phyloP scores from a whole-genome alignment of 2,888 invertebrate genomes.

The Noctua comes region DNA sequence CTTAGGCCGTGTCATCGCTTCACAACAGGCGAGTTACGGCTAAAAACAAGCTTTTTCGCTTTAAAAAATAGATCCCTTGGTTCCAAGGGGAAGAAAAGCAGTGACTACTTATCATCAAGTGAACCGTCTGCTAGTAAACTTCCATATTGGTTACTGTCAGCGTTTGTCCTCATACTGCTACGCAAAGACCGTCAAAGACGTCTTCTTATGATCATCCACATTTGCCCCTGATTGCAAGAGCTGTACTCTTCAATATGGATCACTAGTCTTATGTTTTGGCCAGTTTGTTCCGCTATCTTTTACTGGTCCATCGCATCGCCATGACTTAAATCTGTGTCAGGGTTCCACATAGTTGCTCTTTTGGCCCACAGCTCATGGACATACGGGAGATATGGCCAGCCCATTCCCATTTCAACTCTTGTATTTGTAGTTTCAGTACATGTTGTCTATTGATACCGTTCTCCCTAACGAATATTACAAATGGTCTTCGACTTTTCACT shows the following conservation, averaged over 20 bases:
- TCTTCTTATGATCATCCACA: background rate
- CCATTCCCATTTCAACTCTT: background rate
- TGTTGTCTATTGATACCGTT: background rate
- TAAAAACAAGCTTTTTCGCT: too few species aligned
- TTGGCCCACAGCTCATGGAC: background rate
- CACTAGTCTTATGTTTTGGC: background rate
- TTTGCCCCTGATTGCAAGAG: background rate
- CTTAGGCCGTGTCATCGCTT: too few species aligned
- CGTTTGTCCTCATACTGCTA: background rate
- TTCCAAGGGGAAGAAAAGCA: background rate
- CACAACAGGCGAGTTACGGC: too few species aligned
- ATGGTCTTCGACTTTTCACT: background rate
- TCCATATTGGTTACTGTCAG: too few species aligned
- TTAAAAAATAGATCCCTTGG: background rate
- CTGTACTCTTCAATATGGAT: background rate
- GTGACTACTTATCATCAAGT: background rate
- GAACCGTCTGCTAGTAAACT: background rate
- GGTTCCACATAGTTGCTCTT: background rate
- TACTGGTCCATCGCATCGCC: background rate
- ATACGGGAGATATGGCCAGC: background rate
- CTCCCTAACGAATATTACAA: background rate
- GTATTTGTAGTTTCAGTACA: background rate
- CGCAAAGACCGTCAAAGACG: background rate
- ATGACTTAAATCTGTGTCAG: background rate
- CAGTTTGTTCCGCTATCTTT: background rate